phyloP scores from a whole-genome alignment of 2,113 vertebrate genomes.

The Leucosticte australis region DNA sequence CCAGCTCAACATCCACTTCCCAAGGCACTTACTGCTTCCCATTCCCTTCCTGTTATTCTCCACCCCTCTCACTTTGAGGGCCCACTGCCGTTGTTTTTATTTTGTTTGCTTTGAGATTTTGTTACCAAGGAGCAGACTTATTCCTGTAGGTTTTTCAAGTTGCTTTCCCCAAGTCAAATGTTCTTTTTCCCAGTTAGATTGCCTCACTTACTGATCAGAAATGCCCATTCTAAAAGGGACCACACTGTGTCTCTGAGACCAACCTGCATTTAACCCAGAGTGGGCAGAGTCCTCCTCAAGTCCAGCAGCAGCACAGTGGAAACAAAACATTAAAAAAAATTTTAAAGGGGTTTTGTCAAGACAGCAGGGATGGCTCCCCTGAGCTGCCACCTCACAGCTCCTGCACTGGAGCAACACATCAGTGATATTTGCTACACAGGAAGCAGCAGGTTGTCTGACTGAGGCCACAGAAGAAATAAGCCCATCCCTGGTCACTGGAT shows the following conservation, averaged over 20 bases:
- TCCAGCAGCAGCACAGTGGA: neutral
- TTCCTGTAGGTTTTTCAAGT: neutral
- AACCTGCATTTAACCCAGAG: neutral
- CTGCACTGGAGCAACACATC: neutral
- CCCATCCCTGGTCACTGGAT: neutral
- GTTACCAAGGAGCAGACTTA: slow-evolving; percentile 11
- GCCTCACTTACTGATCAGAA: neutral
- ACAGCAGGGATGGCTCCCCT: neutral
- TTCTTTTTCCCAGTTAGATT: neutral
- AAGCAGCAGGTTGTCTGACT: neutral
- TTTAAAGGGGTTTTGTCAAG: neutral
- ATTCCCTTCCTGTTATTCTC: slow-evolving; percentile 48
- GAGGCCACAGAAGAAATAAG: neutral
- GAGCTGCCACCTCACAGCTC: neutral
- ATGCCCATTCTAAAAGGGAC: neutral
- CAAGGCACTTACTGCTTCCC: slow-evolving; percentile 5
- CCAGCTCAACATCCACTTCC: neutral
- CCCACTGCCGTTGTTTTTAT: neutral
- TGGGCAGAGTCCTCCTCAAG: neutral
- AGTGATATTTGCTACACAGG: neutral
- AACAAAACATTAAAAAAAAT: rapidly evolving
- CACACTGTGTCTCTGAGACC: neutral
- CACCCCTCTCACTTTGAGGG: neutral
- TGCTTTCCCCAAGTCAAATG: neutral
- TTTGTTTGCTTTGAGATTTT: slow-evolving; percentile 1